Evolutionary conservation across 2,113 vertebrate species (phyloP).

Genomic region (Corydoras sp.): DNA sequence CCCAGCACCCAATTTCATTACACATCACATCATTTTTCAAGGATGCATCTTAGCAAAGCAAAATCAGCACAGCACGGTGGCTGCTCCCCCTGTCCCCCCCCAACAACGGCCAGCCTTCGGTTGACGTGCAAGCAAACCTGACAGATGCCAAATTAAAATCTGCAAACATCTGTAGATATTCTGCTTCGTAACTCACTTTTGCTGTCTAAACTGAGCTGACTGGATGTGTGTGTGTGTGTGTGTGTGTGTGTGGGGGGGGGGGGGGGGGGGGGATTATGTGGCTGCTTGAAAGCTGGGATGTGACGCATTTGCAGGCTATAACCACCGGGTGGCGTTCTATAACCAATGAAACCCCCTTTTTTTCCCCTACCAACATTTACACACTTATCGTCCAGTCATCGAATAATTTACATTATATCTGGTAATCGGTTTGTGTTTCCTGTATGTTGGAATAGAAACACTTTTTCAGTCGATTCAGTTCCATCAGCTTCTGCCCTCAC

Average conservation of each 20-base stretch:
- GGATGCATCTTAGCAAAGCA: constrained; percentile 13
- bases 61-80: neutral
- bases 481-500: too few relatives aligned
- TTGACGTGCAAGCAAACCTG: too few relatives aligned
- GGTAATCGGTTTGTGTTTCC: too few relatives aligned
- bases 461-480: too few relatives aligned
- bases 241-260: too few relatives aligned
- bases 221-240: too few relatives aligned
- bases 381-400: neutral
- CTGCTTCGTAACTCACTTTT: neutral
- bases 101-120: neutral
- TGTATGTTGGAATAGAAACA: too few relatives aligned
- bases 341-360: neutral
- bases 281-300: too few relatives aligned
- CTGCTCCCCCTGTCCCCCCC: too few relatives aligned
- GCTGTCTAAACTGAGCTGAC: too few relatives aligned
- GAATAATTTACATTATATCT: neutral
- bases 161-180: neutral
- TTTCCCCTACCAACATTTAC: neutral
- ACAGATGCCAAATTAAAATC: neutral
- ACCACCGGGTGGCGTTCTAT: too few relatives aligned
- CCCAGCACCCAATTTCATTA: constrained; percentile 19
- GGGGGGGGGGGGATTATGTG: too few relatives aligned
- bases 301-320: neutral
- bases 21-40: constrained; percentile 21